Percentiles rank a stretch among this genome's conserved stretches.
phyloP scores from a whole-genome alignment of 2,797 vertebrate species.

The Allochrocebus solatus region DNA sequence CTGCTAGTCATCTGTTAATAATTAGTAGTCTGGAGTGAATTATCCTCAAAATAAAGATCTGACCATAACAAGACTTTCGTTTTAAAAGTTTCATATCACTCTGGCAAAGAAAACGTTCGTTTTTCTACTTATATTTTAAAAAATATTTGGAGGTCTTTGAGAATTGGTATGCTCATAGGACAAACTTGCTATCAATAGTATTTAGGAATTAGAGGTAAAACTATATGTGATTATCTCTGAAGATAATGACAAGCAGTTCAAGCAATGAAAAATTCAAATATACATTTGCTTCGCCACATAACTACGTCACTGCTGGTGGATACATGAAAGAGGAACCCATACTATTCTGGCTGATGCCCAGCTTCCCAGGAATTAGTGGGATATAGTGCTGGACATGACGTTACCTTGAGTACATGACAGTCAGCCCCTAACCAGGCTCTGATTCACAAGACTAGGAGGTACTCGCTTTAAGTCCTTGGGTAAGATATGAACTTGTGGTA shows the following conservation, averaged over 20 bases:
- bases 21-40: not conserved
- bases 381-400: constrained; percentile 97
- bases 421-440: constrained; percentile 98
- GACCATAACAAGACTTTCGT: not conserved
- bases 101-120: not conserved
- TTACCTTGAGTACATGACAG: constrained; percentile 99
- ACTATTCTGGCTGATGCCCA: constrained; percentile 85
- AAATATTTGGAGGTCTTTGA: constrained; percentile 7
- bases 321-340: constrained; percentile 96
- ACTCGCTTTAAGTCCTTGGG: constrained; percentile 84
- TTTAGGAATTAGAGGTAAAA: not conserved
- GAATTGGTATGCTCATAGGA: not conserved
- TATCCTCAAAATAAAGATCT: not conserved
- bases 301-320: constrained; percentile 83
- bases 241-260: not conserved
- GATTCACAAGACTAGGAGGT: constrained; percentile 84
- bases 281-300: constrained; percentile 69
- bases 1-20: not conserved
- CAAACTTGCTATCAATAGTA: not conserved
- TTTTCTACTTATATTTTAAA: not conserved
- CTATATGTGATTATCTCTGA: not conserved
- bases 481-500: constrained; percentile 87
- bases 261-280: constrained; percentile 56
- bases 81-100: not conserved
- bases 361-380: constrained; percentile 97